A percentile compares a stretch with the other conserved stretches of the same genome.
Evolutionary conservation across 2,113 vertebrate species (phyloP).

Genomic region (Ellobius talpinus): DNA sequence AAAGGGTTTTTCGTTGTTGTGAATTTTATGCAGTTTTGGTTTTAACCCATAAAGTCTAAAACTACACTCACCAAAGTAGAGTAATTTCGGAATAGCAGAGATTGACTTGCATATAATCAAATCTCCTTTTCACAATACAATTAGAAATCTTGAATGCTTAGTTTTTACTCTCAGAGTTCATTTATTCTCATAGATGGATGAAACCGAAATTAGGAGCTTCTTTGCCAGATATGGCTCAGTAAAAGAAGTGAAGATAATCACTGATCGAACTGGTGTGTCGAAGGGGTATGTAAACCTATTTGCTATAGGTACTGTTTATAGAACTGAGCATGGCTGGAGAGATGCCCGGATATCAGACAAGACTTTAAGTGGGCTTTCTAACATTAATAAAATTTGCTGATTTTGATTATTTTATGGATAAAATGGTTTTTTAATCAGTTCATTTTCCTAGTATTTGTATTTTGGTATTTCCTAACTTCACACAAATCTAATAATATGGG

Average conservation of each 20-base stretch:
- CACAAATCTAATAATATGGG: not conserved
- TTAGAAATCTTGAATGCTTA: slow-evolving; percentile 52
- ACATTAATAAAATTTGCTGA: slow-evolving; percentile 10
- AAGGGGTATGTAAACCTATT: slow-evolving; percentile 91
- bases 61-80: slow-evolving; percentile 10
- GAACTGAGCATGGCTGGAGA: slow-evolving; percentile 27
- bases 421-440: not conserved
- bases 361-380: not conserved
- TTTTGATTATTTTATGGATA: slow-evolving; percentile 15
- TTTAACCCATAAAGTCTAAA: slow-evolving; percentile 21
- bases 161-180: slow-evolving; percentile 72
- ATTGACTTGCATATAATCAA: slow-evolving; percentile 3
- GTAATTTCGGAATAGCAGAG: not conserved
- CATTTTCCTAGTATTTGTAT: slow-evolving; percentile 45
- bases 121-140: slow-evolving; percentile 20
- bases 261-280: slow-evolving; percentile 94
- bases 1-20: not conserved
- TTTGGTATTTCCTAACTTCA: slow-evolving; percentile 47
- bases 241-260: slow-evolving; percentile 98
- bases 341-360: not conserved
- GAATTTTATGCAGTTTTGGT: not conserved
- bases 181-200: slow-evolving; percentile 90
- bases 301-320: not conserved
- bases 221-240: slow-evolving; percentile 93
- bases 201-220: slow-evolving; percentile 93